These are phyloP conservation scores for Meriones psammophilus DNA, from an alignment of 2,797 vertebrate genomes.

Conservation along the genomic window DNA sequence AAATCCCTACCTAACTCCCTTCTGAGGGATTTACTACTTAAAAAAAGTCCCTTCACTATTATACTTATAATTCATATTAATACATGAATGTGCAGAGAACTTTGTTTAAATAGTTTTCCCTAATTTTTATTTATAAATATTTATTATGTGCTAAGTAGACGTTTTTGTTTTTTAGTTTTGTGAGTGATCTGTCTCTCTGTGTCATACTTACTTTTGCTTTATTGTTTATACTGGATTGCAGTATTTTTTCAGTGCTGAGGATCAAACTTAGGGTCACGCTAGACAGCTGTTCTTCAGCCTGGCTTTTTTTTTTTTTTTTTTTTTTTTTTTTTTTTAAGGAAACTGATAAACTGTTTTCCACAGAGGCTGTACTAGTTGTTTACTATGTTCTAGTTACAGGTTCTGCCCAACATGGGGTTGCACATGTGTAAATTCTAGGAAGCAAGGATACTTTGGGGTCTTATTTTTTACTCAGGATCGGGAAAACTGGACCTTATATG, in stretches of 20 bases:
- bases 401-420: neutral
- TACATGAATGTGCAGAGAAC: neutral
- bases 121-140: slow-evolving; percentile 9
- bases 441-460: neutral
- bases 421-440: neutral
- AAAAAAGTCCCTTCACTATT: neutral
- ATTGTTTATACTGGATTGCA: neutral
- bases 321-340: neutral
- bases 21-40: neutral
- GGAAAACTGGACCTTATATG: neutral
- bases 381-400: slow-evolving; percentile 46
- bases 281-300: neutral
- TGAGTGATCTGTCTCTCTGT: too few species aligned
- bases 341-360: neutral
- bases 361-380: neutral
- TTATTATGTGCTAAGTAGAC: neutral
- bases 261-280: neutral
- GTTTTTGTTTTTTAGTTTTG: neutral
- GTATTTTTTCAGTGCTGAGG: neutral
- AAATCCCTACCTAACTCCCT: neutral
- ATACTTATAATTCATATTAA: neutral
- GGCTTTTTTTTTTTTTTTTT: neutral
- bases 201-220: neutral
- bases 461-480: neutral
- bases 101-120: neutral